These are phyloP conservation scores for Amblyteles armatorius DNA, from an alignment of 2,888 invertebrate species.

Conservation along the genomic window DNA sequence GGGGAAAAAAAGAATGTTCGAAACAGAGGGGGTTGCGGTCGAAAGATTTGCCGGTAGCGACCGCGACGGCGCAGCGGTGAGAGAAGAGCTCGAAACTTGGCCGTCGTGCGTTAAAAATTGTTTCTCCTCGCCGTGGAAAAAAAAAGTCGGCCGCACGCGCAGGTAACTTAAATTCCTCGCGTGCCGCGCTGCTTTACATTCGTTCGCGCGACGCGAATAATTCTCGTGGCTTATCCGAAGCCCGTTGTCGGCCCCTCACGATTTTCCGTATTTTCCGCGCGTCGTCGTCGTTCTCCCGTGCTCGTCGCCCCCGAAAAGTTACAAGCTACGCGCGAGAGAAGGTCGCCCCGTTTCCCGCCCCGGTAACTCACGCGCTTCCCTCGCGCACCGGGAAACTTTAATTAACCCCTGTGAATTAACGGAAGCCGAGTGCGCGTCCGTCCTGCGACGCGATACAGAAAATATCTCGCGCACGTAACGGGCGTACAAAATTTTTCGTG, in stretches of 20 bases:
- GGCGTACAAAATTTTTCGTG: background rate
- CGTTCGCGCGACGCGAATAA: constrained; percentile 61
- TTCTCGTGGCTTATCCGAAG: constrained; percentile 42
- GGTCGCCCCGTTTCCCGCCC: background rate
- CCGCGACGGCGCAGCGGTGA: constrained; percentile 32
- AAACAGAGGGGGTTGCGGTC: constrained; percentile 33
- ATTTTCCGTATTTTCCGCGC: constrained; percentile 64
- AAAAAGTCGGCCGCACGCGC: background rate
- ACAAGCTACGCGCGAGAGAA: constrained; percentile 15
- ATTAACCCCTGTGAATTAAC: constrained; percentile 63
- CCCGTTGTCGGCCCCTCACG: background rate
- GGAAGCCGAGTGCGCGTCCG: background rate
- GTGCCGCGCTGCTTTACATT: constrained; percentile 56
- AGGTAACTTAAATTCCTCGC: constrained; percentile 30
- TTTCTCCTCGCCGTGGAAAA: constrained; percentile 7
- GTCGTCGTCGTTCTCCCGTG: constrained; percentile 51
- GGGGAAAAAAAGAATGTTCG: background rate
- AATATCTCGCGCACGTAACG: constrained; percentile 4
- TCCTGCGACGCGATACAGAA: background rate
- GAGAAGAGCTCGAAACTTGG: constrained; percentile 11
- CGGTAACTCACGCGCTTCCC: constrained; percentile 37
- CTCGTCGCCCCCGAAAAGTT: constrained; percentile 53
- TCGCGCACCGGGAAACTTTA: constrained; percentile 56
- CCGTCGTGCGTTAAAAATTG: constrained; percentile 38
- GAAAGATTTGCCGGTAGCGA: constrained; percentile 49